phyloP scores from a whole-genome alignment of 1,140 invertebrate genomes.

The Drosophila lacteicornis region DNA sequence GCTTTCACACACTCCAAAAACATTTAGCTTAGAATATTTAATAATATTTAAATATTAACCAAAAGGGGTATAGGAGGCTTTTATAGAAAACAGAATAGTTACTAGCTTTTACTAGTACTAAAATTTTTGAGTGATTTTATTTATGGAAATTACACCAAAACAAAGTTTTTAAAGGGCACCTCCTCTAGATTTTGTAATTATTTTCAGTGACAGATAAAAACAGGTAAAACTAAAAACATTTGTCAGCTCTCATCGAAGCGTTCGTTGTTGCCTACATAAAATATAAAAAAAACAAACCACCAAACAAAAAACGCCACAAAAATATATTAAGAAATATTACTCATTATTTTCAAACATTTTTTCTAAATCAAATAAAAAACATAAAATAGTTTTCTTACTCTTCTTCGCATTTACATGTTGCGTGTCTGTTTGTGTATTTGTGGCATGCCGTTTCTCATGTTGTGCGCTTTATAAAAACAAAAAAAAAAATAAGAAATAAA shows the following conservation, averaged over 20 bases:
- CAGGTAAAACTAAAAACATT: not conserved
- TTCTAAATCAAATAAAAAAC: conserved; percentile 6
- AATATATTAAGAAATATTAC: not conserved
- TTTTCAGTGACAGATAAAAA: not conserved
- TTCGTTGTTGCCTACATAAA: conserved; percentile 28
- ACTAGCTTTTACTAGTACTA: not conserved
- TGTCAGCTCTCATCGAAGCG: conserved; percentile 44
- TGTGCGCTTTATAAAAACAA: conserved; percentile 60
- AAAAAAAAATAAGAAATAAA: conserved; percentile 12
- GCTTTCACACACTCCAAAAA: not conserved
- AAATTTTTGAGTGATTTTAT: not conserved
- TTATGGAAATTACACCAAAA: not conserved
- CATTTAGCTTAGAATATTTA: not conserved
- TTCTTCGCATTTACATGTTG: conserved; percentile 52
- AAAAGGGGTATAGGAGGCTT: not conserved
- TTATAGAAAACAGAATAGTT: not conserved
- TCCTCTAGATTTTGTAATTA: conserved; percentile 1
- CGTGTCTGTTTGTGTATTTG: conserved; percentile 59
- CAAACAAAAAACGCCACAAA: not conserved
- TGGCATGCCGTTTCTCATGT: conserved; percentile 66
- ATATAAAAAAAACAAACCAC: not conserved
- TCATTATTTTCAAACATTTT: not conserved
- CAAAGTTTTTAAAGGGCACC: not conserved
- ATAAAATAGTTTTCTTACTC: conserved; percentile 30
- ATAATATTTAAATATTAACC: not conserved